A percentile compares a stretch with the other conserved stretches of the same genome.
phyloP scores from a whole-genome alignment of 2,888 invertebrate genomes.

The Punctoribates punctum region DNA sequence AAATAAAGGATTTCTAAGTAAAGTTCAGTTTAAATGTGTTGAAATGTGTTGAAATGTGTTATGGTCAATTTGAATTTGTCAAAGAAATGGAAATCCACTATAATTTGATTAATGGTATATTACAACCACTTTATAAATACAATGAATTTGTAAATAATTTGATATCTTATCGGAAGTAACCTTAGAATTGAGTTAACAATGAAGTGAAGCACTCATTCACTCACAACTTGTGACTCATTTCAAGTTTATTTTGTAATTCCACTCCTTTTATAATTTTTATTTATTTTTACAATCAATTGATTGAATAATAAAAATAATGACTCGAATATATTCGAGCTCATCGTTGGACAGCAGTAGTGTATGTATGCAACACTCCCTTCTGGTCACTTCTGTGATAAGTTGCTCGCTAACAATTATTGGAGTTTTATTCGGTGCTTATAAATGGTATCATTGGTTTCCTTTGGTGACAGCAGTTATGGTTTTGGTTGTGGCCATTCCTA shows the following conservation, averaged over 20 bases:
- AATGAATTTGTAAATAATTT: too few relatives aligned
- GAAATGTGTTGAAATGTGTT: too few relatives aligned
- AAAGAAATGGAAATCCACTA: too few relatives aligned
- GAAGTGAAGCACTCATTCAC: neutral
- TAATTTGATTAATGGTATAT: too few relatives aligned
- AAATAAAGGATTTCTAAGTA: too few relatives aligned
- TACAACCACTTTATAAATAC: too few relatives aligned
- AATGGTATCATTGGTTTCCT: neutral
- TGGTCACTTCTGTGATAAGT: constrained; percentile 6
- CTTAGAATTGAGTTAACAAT: neutral
- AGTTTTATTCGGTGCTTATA: neutral
- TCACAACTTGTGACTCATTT: constrained; percentile 18
- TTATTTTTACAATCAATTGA: too few relatives aligned
- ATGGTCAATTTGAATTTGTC: too few relatives aligned
- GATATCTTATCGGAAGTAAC: neutral
- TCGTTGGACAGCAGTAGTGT: constrained; percentile 13
- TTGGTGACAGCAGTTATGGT: neutral
- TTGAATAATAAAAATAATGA: too few relatives aligned
- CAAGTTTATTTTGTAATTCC: too few relatives aligned
- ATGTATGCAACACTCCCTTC: neutral
- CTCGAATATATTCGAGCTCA: neutral
- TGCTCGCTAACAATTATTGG: constrained; percentile 10
- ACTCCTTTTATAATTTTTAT: too few relatives aligned
- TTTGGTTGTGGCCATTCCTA: neutral
- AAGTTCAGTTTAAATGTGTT: too few relatives aligned